Conservation (phyloP, 2,888 invertebrate genomes). For the Mystacides longicornis region DNA sequence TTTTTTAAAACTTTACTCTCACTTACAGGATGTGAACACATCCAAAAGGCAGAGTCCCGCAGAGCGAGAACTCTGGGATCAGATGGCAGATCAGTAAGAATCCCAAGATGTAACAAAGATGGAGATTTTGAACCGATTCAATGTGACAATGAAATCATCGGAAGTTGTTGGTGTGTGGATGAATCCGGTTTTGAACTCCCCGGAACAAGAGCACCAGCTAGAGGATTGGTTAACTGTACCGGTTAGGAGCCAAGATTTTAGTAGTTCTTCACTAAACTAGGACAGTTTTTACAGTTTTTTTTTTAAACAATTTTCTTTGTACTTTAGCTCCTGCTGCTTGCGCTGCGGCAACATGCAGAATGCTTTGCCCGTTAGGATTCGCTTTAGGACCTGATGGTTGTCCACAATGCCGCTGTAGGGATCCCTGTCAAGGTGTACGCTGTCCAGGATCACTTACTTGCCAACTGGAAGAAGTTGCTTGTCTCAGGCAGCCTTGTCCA, state of each 20-base stretch:
- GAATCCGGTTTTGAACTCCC: constrained; percentile 69
- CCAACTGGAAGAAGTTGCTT: constrained; percentile 70
- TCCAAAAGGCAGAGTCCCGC: constrained; percentile 55
- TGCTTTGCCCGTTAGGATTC: constrained; percentile 81
- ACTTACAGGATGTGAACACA: constrained; percentile 56
- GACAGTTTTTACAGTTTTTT: neutral
- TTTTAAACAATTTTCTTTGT: neutral
- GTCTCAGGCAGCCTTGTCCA: constrained; percentile 72
- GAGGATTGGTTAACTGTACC: constrained; percentile 61
- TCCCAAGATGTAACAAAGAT: constrained; percentile 65
- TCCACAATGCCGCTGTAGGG: constrained; percentile 71
- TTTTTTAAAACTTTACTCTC: neutral
- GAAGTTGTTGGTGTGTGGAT: constrained; percentile 80
- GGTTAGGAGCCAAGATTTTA: constrained; percentile 31
- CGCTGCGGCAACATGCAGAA: constrained; percentile 74
- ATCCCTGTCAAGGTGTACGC: constrained; percentile 67
- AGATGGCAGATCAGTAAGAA: constrained; percentile 42
- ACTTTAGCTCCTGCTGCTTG: constrained; percentile 55
- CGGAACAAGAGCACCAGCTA: constrained; percentile 63
- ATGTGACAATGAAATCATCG: constrained; percentile 64
- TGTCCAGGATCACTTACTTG: constrained; percentile 73
- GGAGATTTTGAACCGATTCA: constrained; percentile 73
- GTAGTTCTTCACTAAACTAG: neutral
- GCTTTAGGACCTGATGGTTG: constrained; percentile 64
- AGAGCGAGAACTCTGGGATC: constrained; percentile 52